Evolutionary conservation across 2,113 vertebrate species (phyloP).

Genomic region (Merops nubicus): DNA sequence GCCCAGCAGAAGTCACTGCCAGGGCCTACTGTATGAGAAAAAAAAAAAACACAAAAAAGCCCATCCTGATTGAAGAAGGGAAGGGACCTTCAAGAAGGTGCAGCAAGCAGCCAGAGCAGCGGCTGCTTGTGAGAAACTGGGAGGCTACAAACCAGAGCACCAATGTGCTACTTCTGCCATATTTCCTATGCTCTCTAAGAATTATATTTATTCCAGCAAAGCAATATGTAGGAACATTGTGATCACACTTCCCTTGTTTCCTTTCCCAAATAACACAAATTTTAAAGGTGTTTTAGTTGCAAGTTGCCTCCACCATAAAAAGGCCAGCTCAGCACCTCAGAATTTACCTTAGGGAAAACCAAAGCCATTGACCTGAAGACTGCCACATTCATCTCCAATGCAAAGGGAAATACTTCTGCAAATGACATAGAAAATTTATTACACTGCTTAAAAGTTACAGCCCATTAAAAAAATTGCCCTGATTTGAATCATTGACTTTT

Average conservation of each 20-base stretch:
- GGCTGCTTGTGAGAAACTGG: not conserved
- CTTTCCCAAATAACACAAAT: not conserved
- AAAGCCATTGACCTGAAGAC: slow-evolving; percentile 6
- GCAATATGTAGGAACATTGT: not conserved
- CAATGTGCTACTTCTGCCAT: not conserved
- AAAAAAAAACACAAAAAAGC: not conserved
- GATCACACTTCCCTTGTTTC: not conserved
- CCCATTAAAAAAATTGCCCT: slow-evolving; percentile 47
- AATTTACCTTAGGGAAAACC: slow-evolving; percentile 13
- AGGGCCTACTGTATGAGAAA: not conserved
- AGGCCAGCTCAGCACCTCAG: not conserved
- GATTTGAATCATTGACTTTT: slow-evolving; percentile 64
- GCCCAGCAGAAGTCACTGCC: not conserved
- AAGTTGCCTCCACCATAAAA: not conserved
- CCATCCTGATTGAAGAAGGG: not conserved
- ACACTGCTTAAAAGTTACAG: slow-evolving; percentile 26
- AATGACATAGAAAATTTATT: slow-evolving; percentile 43
- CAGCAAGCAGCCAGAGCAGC: not conserved
- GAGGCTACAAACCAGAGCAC: not conserved
- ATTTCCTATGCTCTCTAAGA: not conserved
- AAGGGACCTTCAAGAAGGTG: not conserved
- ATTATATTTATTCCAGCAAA: not conserved
- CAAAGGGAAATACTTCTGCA: slow-evolving; percentile 30
- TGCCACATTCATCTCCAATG: not conserved
- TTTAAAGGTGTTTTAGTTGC: not conserved